Base-by-base conservation (phyloP, 2,113 vertebrate species). In the Rousettus leschenaultii region DNA sequence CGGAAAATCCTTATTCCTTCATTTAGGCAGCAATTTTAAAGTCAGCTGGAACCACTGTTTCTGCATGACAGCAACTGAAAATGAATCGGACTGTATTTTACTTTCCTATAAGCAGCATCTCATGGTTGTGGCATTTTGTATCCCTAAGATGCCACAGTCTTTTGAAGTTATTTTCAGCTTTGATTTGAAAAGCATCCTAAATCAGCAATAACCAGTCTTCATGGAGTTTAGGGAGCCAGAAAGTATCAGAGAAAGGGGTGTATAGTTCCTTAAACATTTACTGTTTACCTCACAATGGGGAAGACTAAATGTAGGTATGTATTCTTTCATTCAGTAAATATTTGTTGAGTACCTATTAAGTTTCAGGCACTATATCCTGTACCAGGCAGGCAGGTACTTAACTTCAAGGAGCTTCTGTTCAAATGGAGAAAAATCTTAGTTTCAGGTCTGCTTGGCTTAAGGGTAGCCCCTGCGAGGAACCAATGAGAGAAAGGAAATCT, bases 141-240 rank as follows among this genome's bases (percentile, higher is more conserved):
- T 66, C 73, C 77, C 74, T 75, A 40, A 70, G 93, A 82, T 71
- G 66, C 45, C 66, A 86, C 38, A 78, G 35, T 87, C 63, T 84
- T 93, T 40, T 43, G 66, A 90, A 71, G 79, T 74, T 89, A 61
- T 95, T 96, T 96, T 94, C 77, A 95, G 74, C 77, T 68, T 86
- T 57, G 65, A 22, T 73, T 88, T 92, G 55, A 90, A 88, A 88
- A 78, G 55, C 80, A 63, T 38, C 35, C 21, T 30, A 68, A 63
- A 90, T 70, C 61, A 86, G 43, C 83, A 63, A 75, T 55, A 35
- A 57, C 18, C 59, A 87, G 55, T 75, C 33, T 7, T 38, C 26
- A 5, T 19, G 26, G 22, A 73, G 15, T 10, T 53, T 55, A 91
- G 73, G 35, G 35, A 87, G 10, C 26, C 45, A 22, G 57, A 48